Evolutionary conservation across 2,888 invertebrate species (phyloP).

Genomic region (Adelognathus sp.): DNA sequence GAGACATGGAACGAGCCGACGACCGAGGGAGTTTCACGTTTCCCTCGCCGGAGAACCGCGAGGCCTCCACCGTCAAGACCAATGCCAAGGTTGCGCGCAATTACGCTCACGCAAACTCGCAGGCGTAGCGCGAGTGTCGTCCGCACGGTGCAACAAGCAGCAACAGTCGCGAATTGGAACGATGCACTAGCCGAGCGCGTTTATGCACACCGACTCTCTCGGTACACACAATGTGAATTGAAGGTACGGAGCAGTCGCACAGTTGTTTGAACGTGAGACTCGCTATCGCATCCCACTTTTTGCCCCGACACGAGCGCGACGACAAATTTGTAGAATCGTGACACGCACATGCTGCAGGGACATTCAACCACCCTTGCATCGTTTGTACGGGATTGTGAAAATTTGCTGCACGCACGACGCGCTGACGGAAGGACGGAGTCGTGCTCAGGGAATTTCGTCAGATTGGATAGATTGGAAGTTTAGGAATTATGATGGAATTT

Average conservation of each 20-base stretch:
- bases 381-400: background rate
- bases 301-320: background rate
- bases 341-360: background rate
- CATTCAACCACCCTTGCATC: background rate
- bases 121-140: background rate
- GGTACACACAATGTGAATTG: conserved; percentile 2
- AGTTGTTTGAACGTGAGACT: background rate
- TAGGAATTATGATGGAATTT: background rate
- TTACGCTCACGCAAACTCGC: conserved; percentile 58
- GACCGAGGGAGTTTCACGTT: conserved; percentile 21
- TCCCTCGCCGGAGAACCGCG: conserved; percentile 27
- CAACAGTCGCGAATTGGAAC: conserved; percentile 51
- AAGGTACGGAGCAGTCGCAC: background rate
- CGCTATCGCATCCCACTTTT: conserved; percentile 32
- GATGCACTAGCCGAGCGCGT: conserved; percentile 24
- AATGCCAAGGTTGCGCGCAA: conserved; percentile 63
- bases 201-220: background rate
- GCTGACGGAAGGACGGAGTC: background rate
- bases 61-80: conserved; percentile 42
- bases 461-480: background rate
- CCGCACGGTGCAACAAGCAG: conserved; percentile 21
- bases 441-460: background rate
- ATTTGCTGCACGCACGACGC: background rate
- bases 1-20: conserved; percentile 22
- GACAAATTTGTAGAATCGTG: conserved; percentile 25